phyloP scores from a whole-genome alignment of 2,888 invertebrate genomes.

The Diarsia rubi region DNA sequence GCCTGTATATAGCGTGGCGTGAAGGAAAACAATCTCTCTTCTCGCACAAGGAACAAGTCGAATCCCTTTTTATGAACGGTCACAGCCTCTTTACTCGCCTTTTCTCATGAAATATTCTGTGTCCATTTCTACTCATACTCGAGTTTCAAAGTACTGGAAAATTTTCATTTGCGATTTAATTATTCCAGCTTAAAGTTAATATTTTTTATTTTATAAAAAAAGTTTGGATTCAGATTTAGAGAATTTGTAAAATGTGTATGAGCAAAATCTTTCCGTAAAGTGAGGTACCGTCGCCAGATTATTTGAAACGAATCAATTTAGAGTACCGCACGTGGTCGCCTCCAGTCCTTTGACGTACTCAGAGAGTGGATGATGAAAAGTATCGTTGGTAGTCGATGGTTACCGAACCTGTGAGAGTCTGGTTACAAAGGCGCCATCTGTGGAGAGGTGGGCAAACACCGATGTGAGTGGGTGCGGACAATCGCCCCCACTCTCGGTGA shows the following conservation, averaged over 20 bases:
- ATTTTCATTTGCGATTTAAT: slow-evolving; percentile 64
- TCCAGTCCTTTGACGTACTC: slow-evolving; percentile 74
- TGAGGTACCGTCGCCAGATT: slow-evolving; percentile 23
- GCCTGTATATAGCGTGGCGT: slow-evolving; percentile 78
- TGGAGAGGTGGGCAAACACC: slow-evolving; percentile 87
- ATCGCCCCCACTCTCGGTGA: slow-evolving; percentile 89
- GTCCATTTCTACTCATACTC: slow-evolving; percentile 73
- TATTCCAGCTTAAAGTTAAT: slow-evolving; percentile 16
- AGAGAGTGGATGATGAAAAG: slow-evolving; percentile 84
- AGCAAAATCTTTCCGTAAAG: slow-evolving; percentile 18
- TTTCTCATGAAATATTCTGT: slow-evolving; percentile 79
- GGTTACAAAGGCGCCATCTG: slow-evolving; percentile 87
- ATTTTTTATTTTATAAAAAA: background rate
- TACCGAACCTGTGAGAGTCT: slow-evolving; percentile 80
- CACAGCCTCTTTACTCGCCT: slow-evolving; percentile 75
- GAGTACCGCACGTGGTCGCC: slow-evolving; percentile 64
- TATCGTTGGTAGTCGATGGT: slow-evolving; percentile 80
- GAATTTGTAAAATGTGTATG: background rate
- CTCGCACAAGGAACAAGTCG: slow-evolving; percentile 82
- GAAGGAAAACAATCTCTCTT: slow-evolving; percentile 86
- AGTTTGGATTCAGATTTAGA: background rate
- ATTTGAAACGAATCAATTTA: slow-evolving; percentile 70
- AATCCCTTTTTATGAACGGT: slow-evolving; percentile 85
- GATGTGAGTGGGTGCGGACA: slow-evolving; percentile 84
- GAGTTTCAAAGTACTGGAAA: slow-evolving; percentile 73